Evolutionary conservation across 37 sponge, comb jelly and placozoan genomes (phyloP).

Genomic region (Tethya wilhelma): DNA sequence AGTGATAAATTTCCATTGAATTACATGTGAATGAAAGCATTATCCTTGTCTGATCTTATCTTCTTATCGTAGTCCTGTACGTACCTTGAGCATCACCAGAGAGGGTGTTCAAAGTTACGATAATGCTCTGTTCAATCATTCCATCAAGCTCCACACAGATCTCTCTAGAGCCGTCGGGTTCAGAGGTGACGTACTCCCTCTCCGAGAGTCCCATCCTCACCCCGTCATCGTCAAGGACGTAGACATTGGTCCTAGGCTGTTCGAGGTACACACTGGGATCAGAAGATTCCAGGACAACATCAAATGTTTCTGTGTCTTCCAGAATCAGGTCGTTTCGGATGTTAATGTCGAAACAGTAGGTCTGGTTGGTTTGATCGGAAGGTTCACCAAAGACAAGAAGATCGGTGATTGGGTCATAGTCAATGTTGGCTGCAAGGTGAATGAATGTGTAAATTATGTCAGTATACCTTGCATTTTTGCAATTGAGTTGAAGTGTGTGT

Average conservation of each 20-base stretch:
- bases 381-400: background rate
- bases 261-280: conserved; percentile 4
- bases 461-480: background rate
- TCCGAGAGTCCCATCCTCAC: conserved; percentile 10
- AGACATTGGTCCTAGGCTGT: background rate
- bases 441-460: background rate
- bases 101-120: background rate
- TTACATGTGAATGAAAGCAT: background rate
- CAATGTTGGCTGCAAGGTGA: background rate
- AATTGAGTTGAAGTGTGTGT: background rate
- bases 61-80: too few species aligned
- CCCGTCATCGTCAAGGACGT: conserved; percentile 42
- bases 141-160: conserved; percentile 34
- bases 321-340: conserved; percentile 17
- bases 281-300: background rate
- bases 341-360: background rate
- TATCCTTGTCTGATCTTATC: too few species aligned
- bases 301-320: conserved; percentile 34
- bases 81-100: conserved; percentile 2
- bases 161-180: background rate
- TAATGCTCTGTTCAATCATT: conserved; percentile 3
- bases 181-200: conserved; percentile 1
- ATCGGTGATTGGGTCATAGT: conserved; percentile 4
- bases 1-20: background rate
- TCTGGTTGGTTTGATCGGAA: background rate